Percentiles rank a stretch among this genome's conserved stretches.
Conservation (phyloP, 2,113 vertebrate species). For the Rafetus swinhoei region DNA sequence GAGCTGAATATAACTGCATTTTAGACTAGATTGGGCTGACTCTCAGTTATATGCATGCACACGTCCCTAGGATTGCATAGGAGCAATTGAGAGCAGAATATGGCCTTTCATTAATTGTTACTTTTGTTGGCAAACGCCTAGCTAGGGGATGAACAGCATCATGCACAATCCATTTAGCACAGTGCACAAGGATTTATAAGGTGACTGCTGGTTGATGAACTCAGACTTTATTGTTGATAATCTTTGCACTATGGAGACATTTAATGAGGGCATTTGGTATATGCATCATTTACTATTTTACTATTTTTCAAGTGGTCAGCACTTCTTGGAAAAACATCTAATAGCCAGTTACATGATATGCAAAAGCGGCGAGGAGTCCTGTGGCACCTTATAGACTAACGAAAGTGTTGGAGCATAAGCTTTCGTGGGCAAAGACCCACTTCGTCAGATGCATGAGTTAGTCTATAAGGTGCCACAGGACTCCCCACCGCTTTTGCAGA, state of each 20-base stretch:
- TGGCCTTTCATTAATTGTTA: neutral
- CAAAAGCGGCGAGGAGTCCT: no score
- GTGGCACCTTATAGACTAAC: no score
- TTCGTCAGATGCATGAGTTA: no score
- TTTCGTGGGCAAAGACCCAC: no score
- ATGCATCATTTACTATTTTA: neutral
- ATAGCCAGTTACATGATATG: neutral
- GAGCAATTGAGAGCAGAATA: neutral
- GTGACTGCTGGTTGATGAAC: neutral
- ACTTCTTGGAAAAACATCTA: neutral
- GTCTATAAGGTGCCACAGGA: no score
- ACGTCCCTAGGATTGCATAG: neutral
- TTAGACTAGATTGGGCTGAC: neutral
- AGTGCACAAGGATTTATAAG: neutral
- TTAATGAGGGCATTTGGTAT: neutral
- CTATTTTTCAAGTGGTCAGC: neutral
- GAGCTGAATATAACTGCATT: neutral
- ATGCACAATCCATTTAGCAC: neutral
- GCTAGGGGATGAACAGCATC: neutral
- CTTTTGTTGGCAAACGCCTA: rapidly evolving
- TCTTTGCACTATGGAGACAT: rapidly evolving
- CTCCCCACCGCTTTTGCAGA: no score
- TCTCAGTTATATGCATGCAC: neutral
- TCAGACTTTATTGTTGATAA: rapidly evolving
- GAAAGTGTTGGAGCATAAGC: no score